Percentiles rank a stretch among this genome's conserved stretches.
phyloP scores from a whole-genome alignment of 2,113 vertebrate species.

The Gavialis gangeticus region DNA sequence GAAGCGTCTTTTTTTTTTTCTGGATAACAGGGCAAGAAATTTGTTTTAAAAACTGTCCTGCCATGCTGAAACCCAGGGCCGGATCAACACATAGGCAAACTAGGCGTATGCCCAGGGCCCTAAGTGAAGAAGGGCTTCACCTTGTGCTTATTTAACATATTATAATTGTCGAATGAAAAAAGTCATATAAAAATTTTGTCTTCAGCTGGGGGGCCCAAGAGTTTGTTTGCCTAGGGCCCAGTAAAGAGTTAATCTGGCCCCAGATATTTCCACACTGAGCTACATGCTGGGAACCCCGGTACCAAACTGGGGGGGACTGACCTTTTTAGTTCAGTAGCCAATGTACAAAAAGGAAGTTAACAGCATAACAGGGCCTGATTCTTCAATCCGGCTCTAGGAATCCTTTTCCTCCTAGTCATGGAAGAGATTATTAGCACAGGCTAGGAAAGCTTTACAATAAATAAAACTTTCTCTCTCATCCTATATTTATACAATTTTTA shows the following conservation, averaged over 20 bases:
- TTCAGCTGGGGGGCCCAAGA: too few relatives aligned
- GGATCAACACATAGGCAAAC: too few relatives aligned
- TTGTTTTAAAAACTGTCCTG: background rate
- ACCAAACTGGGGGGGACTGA: background rate
- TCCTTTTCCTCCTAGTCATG: background rate
- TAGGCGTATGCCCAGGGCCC: too few relatives aligned
- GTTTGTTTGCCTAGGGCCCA: too few relatives aligned
- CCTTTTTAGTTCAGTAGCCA: background rate
- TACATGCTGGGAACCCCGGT: background rate
- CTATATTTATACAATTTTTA: too few relatives aligned
- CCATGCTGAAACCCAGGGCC: background rate
- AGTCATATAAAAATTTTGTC: too few relatives aligned
- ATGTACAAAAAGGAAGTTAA: background rate
- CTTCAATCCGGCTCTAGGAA: background rate
- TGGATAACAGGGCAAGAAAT: background rate
- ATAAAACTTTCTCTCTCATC: too few relatives aligned
- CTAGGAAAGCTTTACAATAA: background rate
- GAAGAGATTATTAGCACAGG: background rate
- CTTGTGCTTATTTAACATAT: too few relatives aligned
- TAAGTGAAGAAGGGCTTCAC: too few relatives aligned
- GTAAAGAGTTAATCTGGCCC: too few relatives aligned
- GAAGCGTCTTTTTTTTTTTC: background rate
- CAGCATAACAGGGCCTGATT: background rate
- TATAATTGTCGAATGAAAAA: too few relatives aligned
- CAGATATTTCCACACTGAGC: background rate